These are phyloP conservation scores for Criorhina ranunculi DNA, from an alignment of 2,888 invertebrate genomes.

Conservation along the genomic window DNA sequence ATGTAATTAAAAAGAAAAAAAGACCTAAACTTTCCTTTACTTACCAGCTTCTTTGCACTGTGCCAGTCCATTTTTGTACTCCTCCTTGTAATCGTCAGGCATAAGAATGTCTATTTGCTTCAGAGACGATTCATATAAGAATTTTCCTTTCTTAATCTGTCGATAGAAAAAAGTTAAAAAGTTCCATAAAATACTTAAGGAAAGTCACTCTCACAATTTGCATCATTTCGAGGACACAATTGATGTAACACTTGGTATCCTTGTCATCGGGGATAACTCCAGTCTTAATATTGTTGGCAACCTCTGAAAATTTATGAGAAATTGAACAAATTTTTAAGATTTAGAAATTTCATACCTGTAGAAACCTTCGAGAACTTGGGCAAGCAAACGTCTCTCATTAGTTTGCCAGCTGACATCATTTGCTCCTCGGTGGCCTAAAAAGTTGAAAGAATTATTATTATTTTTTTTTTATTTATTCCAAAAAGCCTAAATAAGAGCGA, in stretches of 20 bases:
- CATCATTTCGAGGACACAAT: slow-evolving; percentile 85
- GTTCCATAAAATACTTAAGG: background rate
- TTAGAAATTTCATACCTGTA: slow-evolving; percentile 57
- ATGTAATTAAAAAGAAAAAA: background rate
- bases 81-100: slow-evolving; percentile 81
- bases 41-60: slow-evolving; percentile 80
- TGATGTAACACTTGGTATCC: slow-evolving; percentile 85
- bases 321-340: slow-evolving; percentile 72
- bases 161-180: background rate
- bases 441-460: background rate
- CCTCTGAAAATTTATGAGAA: slow-evolving; percentile 74
- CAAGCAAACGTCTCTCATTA: slow-evolving; percentile 88
- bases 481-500: no score
- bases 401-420: slow-evolving; percentile 87
- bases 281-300: slow-evolving; percentile 80
- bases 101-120: slow-evolving; percentile 83
- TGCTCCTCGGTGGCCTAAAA: slow-evolving; percentile 86
- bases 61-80: slow-evolving; percentile 79
- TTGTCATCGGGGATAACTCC: slow-evolving; percentile 82
- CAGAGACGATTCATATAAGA: slow-evolving; percentile 81
- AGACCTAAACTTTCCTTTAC: slow-evolving; percentile 45
- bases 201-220: slow-evolving; percentile 83
- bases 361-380: slow-evolving; percentile 86
- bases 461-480: background rate
- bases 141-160: slow-evolving; percentile 84